Percentiles rank a stretch among this genome's conserved stretches.
Evolutionary conservation across 2,888 invertebrate species (phyloP).

Genomic region (Cremastinae sp.): DNA sequence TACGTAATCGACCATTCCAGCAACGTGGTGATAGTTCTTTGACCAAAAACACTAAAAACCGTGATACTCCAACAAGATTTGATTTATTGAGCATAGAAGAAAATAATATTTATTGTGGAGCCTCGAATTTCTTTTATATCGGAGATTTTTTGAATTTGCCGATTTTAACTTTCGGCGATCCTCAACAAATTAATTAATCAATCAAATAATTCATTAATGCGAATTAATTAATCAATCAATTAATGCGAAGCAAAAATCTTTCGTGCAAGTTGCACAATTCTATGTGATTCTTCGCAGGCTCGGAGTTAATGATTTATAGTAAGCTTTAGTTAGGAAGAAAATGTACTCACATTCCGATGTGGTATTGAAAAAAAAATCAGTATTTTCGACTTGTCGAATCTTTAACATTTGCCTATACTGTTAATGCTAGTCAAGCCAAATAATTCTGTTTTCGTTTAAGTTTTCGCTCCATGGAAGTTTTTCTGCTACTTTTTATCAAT

Average conservation of each 20-base stretch:
- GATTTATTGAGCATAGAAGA: neutral
- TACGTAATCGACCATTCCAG: neutral
- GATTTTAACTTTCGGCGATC: too few species aligned
- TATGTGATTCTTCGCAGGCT: neutral
- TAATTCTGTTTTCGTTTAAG: neutral
- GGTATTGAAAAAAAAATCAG: conserved; percentile 39
- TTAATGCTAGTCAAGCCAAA: conserved; percentile 37
- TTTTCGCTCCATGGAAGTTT: neutral
- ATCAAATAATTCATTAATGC: too few species aligned
- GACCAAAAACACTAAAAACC: conserved; percentile 2
- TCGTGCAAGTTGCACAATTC: too few species aligned
- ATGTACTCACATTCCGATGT: conserved; percentile 15
- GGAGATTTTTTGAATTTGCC: neutral
- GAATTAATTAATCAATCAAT: too few species aligned
- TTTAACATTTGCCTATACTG: neutral
- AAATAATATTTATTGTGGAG: conserved; percentile 11
- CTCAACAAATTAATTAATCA: too few species aligned
- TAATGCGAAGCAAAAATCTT: too few species aligned
- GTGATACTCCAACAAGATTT: conserved; percentile 22
- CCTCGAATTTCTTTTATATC: conserved; percentile 3
- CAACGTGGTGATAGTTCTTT: conserved; percentile 23
- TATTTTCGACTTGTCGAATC: conserved; percentile 37
- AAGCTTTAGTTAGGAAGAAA: neutral
- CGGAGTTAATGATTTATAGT: conserved; percentile 16
- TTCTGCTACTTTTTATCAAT: neutral